These are phyloP conservation scores for Eutolmus rufibarbis DNA, from an alignment of 2,888 invertebrate species.

Conservation along the genomic window DNA sequence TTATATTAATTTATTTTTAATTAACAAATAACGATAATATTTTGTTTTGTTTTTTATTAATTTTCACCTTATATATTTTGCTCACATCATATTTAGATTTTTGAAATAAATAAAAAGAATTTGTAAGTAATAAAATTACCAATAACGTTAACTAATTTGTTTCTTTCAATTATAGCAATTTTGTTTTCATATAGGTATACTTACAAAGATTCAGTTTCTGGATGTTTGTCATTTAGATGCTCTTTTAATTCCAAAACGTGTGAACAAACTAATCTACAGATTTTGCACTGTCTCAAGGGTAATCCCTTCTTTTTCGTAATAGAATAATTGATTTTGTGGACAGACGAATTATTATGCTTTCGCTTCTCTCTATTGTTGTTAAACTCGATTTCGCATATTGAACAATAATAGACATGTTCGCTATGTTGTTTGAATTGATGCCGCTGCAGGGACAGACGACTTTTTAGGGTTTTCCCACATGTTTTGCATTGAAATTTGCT, in stretches of 20 bases:
- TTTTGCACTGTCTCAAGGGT: conserved; percentile 67
- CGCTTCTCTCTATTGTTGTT: conserved; percentile 68
- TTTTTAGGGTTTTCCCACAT: conserved; percentile 69
- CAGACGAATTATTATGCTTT: conserved; percentile 70
- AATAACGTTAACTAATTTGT: too few relatives aligned
- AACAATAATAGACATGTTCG: conserved; percentile 70
- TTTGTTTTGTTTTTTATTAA: too few relatives aligned
- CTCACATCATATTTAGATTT: too few relatives aligned
- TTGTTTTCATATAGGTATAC: conserved; percentile 45
- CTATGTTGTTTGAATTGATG: conserved; percentile 72
- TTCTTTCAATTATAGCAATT: too few relatives aligned
- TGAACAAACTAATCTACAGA: conserved; percentile 66
- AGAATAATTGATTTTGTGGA: conserved; percentile 70
- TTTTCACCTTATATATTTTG: too few relatives aligned
- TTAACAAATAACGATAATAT: neutral
- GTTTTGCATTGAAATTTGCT: conserved; percentile 69
- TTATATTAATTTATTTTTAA: conserved; percentile 46
- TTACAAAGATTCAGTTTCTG: conserved; percentile 71
- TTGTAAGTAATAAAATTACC: too few relatives aligned
- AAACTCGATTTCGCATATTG: conserved; percentile 73
- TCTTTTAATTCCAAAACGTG: conserved; percentile 69
- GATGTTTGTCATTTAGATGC: conserved; percentile 70
- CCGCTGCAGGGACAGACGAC: conserved; percentile 72
- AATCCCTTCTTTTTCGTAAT: conserved; percentile 62
- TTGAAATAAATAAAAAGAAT: too few relatives aligned